phyloP scores from a whole-genome alignment of 1,140 invertebrate genomes.

The Physella acuta region DNA sequence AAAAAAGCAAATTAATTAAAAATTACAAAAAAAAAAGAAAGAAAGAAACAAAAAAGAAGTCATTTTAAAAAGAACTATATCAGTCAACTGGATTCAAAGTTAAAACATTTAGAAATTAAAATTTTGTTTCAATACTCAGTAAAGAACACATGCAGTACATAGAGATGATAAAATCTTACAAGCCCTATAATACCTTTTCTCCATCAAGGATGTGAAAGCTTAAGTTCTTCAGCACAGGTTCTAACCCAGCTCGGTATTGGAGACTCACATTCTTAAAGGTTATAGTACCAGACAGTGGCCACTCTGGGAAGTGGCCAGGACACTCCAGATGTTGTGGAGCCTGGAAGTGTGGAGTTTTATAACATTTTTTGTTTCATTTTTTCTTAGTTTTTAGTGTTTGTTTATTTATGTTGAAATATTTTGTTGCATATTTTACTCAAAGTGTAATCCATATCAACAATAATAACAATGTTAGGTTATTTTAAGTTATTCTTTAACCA shows the following conservation, averaged over 20 bases:
- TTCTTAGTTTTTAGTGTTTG: too few relatives aligned
- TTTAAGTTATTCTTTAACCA: too few relatives aligned
- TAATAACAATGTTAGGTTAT: too few relatives aligned
- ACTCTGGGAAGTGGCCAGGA: slow-evolving; percentile 59
- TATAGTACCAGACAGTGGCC: slow-evolving; percentile 76
- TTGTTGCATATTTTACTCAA: too few relatives aligned
- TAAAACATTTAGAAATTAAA: too few relatives aligned
- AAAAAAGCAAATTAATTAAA: neutral
- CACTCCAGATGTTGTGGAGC: slow-evolving; percentile 31
- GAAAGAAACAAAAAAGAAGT: neutral
- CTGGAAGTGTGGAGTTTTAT: slow-evolving; percentile 21
- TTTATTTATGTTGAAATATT: too few relatives aligned
- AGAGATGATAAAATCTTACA: too few relatives aligned
- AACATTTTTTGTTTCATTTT: neutral
- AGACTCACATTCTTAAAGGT: slow-evolving; percentile 71
- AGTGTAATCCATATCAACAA: too few relatives aligned
- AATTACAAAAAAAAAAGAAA: neutral
- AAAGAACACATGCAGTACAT: too few relatives aligned
- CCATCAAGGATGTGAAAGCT: slow-evolving; percentile 40
- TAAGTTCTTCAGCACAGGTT: slow-evolving; percentile 52
- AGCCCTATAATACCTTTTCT: slow-evolving; percentile 62
- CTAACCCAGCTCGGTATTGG: slow-evolving; percentile 47
- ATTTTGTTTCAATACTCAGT: too few relatives aligned
- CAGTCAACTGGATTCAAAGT: slow-evolving; percentile 57
- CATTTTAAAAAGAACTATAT: too few relatives aligned